Conservation (phyloP, 2,888 invertebrate species). For the Thelaira solivaga region DNA sequence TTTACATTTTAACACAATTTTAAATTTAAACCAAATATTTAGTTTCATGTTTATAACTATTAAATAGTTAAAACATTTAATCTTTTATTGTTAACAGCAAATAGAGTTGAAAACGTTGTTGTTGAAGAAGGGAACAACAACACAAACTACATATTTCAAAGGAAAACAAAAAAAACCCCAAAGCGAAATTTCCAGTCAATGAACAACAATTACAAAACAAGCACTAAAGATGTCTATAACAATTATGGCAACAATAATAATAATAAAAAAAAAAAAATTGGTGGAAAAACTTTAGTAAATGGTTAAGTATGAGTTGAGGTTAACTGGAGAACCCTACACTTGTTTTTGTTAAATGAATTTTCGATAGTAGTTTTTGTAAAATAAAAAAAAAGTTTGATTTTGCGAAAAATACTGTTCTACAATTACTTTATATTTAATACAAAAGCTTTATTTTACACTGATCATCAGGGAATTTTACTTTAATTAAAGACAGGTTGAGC, state of each 20-base stretch:
- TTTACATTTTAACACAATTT: slow-evolving; percentile 51
- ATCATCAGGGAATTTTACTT: too few species aligned
- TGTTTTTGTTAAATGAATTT: not conserved
- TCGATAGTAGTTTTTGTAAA: too few species aligned
- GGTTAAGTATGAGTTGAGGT: not conserved
- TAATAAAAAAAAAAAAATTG: slow-evolving; percentile 7
- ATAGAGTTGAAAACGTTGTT: not conserved
- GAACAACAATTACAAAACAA: slow-evolving; percentile 55
- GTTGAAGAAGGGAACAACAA: not conserved
- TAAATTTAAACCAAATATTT: not conserved
- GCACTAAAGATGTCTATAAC: slow-evolving; percentile 33
- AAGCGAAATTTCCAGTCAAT: slow-evolving; percentile 52
- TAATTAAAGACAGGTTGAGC: too few species aligned
- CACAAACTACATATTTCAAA: not conserved
- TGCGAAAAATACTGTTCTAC: too few species aligned
- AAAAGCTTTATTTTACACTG: too few species aligned
- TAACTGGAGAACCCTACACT: not conserved
- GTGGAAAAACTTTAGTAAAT: not conserved
- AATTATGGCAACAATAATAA: slow-evolving; percentile 40
- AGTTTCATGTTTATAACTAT: slow-evolving; percentile 50
- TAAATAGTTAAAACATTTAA: slow-evolving; percentile 40
- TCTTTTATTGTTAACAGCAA: slow-evolving; percentile 34
- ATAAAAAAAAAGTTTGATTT: too few species aligned
- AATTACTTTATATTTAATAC: too few species aligned
- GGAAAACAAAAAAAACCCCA: not conserved